Conservation (phyloP, 2,888 invertebrate genomes). For the Steinernema scapterisci region DNA sequence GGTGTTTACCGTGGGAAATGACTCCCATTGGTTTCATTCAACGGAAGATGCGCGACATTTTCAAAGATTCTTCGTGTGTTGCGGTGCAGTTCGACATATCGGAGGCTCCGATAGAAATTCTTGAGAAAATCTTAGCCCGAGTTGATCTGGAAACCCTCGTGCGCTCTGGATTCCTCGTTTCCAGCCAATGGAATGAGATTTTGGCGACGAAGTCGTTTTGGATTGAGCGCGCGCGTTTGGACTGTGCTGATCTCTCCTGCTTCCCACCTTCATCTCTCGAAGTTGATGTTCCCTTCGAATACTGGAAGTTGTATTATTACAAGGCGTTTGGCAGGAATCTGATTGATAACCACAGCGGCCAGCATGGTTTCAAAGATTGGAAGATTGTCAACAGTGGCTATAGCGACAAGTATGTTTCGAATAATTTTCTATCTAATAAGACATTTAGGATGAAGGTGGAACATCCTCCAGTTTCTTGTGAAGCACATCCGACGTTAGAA, state of each 20-base stretch:
- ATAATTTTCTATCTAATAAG: background rate
- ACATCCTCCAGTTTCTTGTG: background rate
- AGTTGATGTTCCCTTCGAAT: background rate
- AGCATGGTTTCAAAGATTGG: slow-evolving; percentile 13
- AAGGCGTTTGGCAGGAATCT: background rate
- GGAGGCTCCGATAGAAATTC: background rate
- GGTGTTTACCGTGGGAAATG: no score
- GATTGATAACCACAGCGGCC: slow-evolving; percentile 19
- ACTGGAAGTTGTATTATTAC: background rate
- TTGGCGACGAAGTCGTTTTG: background rate
- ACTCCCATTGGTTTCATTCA: no score
- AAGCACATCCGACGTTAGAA: background rate
- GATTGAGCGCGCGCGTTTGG: slow-evolving; percentile 15
- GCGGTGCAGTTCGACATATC: background rate
- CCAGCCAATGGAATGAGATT: background rate
- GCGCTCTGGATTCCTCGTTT: background rate
- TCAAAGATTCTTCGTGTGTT: background rate
- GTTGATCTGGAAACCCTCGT: slow-evolving; percentile 17
- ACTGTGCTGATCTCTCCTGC: background rate
- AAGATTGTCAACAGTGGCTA: slow-evolving; percentile 18
- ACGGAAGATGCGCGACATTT: background rate
- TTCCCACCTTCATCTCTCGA: background rate
- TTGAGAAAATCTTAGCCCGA: background rate
- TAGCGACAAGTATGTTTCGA: background rate
- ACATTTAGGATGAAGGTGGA: slow-evolving; percentile 22